Evolutionary conservation across 1,140 invertebrate species (phyloP), one percentile per base, ranked within the genome.

Genomic region (Bombus superbus): DNA sequence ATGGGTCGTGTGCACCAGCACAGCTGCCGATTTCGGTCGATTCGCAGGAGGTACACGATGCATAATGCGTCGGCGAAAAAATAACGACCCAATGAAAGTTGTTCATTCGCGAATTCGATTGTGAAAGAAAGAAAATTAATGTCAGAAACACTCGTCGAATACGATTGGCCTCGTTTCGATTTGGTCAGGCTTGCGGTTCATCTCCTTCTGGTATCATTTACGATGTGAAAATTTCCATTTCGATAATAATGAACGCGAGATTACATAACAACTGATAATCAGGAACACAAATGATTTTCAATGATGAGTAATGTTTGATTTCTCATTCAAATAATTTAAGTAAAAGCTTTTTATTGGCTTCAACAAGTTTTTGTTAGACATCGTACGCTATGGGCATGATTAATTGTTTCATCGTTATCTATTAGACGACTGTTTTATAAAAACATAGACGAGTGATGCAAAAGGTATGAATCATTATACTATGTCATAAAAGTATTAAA

Each of bases 81-180:
- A 38, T 35, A 75, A 75, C 72, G 81, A 69, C 32, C 71, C 18
- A 42, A 74, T 32, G 66, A 79, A 85, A 85, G 86, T 88, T 76
- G 64, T 59, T 82, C 44, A 35, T 88, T 79, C 73, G 80, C 62
- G 69, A 35, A 35, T 87, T 73, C 79, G 74, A 89, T 89, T 89
- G 83, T 80, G 87, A 88, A 89, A 88, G 78, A 62, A 88, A 53
- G 82, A 28, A 69, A 78, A 89, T 89, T 80, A 71, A 57, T 73
- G 53, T 35, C 38, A 44, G 66, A 44, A 64, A 28, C 28, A 35
- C 22, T 80, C 40, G 38, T 77, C 47, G 40, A 44, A 69, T 15
- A 68, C 47, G 68, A 83, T 78, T 57, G 73, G 64, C 85, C 79
- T 83, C 59, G 40, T 88, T 88, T 88, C 68, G 32, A 86, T 81